A percentile compares a stretch with the other conserved stretches of the same genome.
Evolutionary conservation across 2,797 vertebrate genomes (phyloP).

Genomic region (Artibeus jamaicensis): DNA sequence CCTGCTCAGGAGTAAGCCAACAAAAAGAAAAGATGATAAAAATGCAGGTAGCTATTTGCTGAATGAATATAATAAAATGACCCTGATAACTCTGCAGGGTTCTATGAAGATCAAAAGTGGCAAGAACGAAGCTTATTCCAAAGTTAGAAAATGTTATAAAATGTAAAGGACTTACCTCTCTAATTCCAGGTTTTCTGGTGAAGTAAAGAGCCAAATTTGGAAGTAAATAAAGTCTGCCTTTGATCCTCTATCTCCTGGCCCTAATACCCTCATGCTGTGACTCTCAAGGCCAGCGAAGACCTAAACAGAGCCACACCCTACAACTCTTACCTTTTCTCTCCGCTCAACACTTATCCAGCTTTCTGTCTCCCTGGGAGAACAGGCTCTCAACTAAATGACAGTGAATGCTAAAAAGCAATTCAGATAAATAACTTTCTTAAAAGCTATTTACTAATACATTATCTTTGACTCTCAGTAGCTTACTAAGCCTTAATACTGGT

Average conservation of each 20-base stretch:
- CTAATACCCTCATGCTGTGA: background rate
- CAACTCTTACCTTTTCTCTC: conserved; percentile 2
- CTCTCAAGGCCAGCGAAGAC: background rate
- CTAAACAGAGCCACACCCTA: background rate
- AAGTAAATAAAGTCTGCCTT: conserved; percentile 27
- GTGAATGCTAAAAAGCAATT: conserved; percentile 49
- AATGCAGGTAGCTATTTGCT: conserved; percentile 36
- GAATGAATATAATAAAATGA: conserved; percentile 56
- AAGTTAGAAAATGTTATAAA: conserved; percentile 56
- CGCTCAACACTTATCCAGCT: conserved; percentile 2
- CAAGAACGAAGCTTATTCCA: conserved; percentile 59
- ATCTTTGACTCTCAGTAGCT: background rate
- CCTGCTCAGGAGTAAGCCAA: conserved; percentile 29
- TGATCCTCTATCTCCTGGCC: conserved; percentile 6
- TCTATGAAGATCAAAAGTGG: conserved; percentile 43
- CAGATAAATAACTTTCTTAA: conserved; percentile 6
- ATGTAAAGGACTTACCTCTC: conserved; percentile 45
- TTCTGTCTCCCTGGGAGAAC: background rate
- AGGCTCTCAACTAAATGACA: conserved; percentile 13
- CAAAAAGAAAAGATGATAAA: conserved; percentile 13
- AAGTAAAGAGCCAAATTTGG: conserved; percentile 43
- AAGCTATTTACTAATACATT: conserved; percentile 19
- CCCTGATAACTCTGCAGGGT: conserved; percentile 37
- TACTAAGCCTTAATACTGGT: background rate
- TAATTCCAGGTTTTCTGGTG: conserved; percentile 32